Percentiles rank a stretch among this genome's conserved stretches.
Conservation (phyloP, 2,797 vertebrate genomes). For the Tokudaia muenninki region DNA sequence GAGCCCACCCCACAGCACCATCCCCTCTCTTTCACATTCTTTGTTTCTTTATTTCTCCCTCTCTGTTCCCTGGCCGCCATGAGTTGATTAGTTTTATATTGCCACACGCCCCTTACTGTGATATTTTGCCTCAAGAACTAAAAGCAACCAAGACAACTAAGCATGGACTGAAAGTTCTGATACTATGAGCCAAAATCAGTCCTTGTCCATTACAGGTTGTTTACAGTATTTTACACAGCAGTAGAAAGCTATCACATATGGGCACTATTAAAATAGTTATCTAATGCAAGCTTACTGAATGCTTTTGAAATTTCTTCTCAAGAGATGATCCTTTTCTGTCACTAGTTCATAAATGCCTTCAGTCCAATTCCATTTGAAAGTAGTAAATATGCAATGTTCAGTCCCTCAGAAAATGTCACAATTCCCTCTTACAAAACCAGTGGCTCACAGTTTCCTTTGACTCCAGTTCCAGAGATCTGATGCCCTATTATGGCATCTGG, state of each 20-base stretch:
- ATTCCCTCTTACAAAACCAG: not conserved
- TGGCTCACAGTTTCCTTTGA: not conserved
- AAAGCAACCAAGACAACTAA: not conserved
- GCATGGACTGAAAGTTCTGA: not conserved
- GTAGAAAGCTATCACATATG: not conserved
- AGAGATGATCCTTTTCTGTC: not conserved
- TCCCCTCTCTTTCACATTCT: not conserved
- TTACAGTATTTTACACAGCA: not conserved
- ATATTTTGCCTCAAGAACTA: not conserved
- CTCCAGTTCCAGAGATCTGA: not conserved
- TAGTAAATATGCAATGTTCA: not conserved
- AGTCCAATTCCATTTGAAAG: not conserved
- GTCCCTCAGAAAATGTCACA: not conserved
- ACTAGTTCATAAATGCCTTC: not conserved
- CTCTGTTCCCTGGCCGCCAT: too few species aligned
- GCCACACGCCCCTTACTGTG: too few species aligned
- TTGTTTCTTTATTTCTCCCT: not conserved
- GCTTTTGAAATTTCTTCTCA: constrained; percentile 45
- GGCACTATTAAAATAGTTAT: constrained; percentile 14
- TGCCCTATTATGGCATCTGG: too few species aligned
- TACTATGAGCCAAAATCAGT: not conserved
- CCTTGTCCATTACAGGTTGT: not conserved
- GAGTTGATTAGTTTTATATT: not conserved
- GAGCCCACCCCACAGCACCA: too few species aligned
- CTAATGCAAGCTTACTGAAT: not conserved